A percentile compares a stretch with the other conserved stretches of the same genome.
Evolutionary conservation across 2,888 invertebrate species (phyloP).

Genomic region (Clunio marinus): DNA sequence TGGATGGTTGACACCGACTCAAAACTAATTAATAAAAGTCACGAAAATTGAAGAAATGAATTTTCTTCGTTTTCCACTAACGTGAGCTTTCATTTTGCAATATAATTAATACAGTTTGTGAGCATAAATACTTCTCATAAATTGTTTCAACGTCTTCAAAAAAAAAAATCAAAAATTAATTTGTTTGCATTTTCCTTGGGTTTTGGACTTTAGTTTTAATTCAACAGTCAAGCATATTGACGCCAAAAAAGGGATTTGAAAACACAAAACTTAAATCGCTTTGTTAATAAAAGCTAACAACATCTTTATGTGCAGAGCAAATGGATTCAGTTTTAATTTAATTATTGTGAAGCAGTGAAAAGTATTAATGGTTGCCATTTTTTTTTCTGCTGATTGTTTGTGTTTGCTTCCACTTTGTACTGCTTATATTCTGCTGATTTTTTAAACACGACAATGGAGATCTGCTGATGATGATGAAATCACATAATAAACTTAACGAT

Average conservation of each 20-base stretch:
- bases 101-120: too few relatives aligned
- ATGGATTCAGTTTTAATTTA: not conserved
- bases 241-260: slow-evolving; percentile 6
- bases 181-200: too few relatives aligned
- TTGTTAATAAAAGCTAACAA: not conserved
- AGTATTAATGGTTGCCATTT: not conserved
- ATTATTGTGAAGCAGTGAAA: not conserved
- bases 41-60: too few relatives aligned
- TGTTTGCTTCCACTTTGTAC: not conserved
- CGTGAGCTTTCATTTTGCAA: too few relatives aligned
- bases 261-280: not conserved
- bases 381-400: slow-evolving; percentile 1
- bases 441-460: not conserved
- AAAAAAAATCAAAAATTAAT: too few relatives aligned
- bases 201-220: too few relatives aligned
- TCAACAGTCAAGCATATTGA: too few relatives aligned
- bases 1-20: too few relatives aligned
- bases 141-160: too few relatives aligned
- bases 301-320: not conserved
- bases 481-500: not conserved
- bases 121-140: too few relatives aligned
- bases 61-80: too few relatives aligned
- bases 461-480: slow-evolving; percentile 22
- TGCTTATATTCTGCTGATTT: not conserved
- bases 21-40: too few relatives aligned